phyloP scores from a whole-genome alignment of 2,113 vertebrate genomes.

The Trogon surrucura region DNA sequence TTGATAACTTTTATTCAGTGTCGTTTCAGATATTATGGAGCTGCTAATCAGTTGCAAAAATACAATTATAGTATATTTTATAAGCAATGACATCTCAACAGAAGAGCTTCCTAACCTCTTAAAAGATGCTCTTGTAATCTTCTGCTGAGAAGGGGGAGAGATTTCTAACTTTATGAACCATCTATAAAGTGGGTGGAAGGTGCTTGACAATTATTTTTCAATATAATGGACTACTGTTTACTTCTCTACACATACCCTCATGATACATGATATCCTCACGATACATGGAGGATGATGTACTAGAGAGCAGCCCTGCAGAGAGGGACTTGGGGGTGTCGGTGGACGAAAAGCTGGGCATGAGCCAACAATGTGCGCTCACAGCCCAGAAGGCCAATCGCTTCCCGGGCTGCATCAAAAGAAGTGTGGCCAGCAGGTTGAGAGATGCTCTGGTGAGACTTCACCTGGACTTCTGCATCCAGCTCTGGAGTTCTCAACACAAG shows the following conservation, averaged over 20 bases:
- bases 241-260: not conserved
- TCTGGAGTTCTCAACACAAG: no score
- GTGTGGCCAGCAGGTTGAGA: no score
- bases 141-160: not conserved
- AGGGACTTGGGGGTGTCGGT: no score
- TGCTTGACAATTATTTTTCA: not conserved
- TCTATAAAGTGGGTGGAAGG: not conserved
- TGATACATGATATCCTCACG: no score
- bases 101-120: not conserved
- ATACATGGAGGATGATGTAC: no score
- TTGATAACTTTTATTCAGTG: not conserved
- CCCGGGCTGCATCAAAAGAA: no score
- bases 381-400: no score
- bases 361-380: no score
- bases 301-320: no score
- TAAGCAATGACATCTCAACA: not conserved
- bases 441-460: no score
- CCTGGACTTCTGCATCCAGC: no score
- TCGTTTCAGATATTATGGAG: not conserved
- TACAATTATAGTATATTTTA: not conserved
- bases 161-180: not conserved
- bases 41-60: not conserved
- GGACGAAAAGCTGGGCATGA: no score
- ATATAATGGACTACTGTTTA: not conserved
- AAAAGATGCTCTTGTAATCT: not conserved